These are phyloP conservation scores for Lampris incognitus DNA, from an alignment of 2,113 vertebrate species.

Conservation along the genomic window DNA sequence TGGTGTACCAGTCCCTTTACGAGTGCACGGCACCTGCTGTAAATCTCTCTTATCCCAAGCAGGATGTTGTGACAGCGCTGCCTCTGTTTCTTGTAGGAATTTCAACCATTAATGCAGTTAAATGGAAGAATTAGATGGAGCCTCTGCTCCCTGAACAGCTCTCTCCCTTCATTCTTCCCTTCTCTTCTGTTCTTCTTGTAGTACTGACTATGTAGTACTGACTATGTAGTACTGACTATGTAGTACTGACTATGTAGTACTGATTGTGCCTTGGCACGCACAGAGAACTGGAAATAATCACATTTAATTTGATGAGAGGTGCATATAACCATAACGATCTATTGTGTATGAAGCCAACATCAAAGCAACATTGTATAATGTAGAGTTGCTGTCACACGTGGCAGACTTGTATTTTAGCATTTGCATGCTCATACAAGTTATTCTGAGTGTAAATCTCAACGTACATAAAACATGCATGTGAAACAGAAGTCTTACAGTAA, in stretches of 20 bases:
- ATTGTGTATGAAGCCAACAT: no score
- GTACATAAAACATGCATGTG: no score
- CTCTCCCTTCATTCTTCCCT: not conserved
- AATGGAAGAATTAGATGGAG: constrained; percentile 31
- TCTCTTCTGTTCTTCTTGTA: constrained; percentile 1
- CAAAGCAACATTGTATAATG: no score
- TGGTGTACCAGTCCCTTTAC: constrained; percentile 30
- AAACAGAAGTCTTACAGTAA: no score
- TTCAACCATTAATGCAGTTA: constrained; percentile 55
- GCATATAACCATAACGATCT: constrained; percentile 5
- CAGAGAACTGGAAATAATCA: constrained; percentile 35
- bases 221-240: constrained; percentile 4
- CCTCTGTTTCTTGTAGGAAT: constrained; percentile 50
- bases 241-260: not conserved
- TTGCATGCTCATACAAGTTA: no score
- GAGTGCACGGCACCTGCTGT: constrained; percentile 28
- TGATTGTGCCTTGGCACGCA: constrained; percentile 26
- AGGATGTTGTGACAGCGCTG: constrained; percentile 49
- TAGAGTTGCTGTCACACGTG: no score
- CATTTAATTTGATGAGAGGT: constrained; percentile 52
- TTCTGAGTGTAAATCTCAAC: no score
- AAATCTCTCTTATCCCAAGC: constrained; percentile 48
- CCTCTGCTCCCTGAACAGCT: constrained; percentile 10
- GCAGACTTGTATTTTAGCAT: no score
- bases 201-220: not conserved